These are phyloP conservation scores for Xiphophorus couchianus DNA, from an alignment of 2,113 vertebrate species.

Conservation along the genomic window DNA sequence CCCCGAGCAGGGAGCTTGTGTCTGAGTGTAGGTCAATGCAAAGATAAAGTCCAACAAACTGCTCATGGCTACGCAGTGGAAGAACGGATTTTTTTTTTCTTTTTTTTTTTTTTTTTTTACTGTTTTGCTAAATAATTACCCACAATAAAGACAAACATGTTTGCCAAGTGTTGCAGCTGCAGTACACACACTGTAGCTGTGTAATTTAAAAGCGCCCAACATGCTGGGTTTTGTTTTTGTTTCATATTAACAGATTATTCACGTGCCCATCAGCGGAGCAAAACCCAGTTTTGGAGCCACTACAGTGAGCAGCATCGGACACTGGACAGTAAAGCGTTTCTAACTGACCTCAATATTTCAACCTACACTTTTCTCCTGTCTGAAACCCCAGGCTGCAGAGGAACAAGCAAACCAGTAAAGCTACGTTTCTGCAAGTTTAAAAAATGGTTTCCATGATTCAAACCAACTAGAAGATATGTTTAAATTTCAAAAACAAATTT, in stretches of 20 bases:
- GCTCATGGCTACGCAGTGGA: slow-evolving; percentile 15
- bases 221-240: slow-evolving; percentile 18
- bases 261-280: slow-evolving; percentile 53
- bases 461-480: not conserved
- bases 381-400: not conserved
- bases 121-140: slow-evolving; percentile 9
- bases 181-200: not conserved
- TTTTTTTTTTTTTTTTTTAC: not conserved
- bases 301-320: slow-evolving; percentile 5
- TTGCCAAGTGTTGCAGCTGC: not conserved
- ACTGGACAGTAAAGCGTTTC: slow-evolving; percentile 3
- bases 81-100: not conserved
- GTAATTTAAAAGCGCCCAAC: not conserved
- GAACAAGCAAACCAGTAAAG: not conserved
- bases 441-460: not conserved
- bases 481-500: not conserved
- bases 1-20: slow-evolving; percentile 56
- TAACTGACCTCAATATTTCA: slow-evolving; percentile 4
- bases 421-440: not conserved
- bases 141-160: not conserved
- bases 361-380: not conserved
- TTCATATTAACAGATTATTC: slow-evolving; percentile 43
- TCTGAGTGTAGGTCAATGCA: slow-evolving; percentile 65
- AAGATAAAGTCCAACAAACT: slow-evolving; percentile 42
- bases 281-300: slow-evolving; percentile 47